Evolutionary conservation across 2,888 invertebrate species (phyloP).

Genomic region (Drosophila putrida): DNA sequence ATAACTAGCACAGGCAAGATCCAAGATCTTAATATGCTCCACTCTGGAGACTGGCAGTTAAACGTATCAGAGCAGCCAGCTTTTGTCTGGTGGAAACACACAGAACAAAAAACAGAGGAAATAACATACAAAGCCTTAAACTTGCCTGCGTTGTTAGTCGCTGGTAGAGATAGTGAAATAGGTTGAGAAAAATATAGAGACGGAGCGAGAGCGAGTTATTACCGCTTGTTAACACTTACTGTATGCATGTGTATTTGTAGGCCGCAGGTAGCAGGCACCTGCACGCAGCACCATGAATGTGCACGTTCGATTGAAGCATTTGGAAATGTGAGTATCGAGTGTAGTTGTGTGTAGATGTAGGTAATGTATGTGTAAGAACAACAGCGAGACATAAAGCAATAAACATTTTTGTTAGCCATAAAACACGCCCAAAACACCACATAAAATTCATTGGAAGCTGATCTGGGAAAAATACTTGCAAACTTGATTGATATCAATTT

Average conservation of each 20-base stretch:
- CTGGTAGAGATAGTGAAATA: constrained; percentile 23
- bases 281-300: constrained; percentile 60
- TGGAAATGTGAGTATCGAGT: constrained; percentile 29
- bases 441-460: constrained; percentile 7
- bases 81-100: constrained; percentile 73
- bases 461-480: constrained; percentile 39
- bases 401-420: constrained; percentile 67
- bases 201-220: not conserved
- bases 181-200: not conserved
- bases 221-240: constrained; percentile 87
- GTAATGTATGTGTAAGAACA: constrained; percentile 34
- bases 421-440: constrained; percentile 55
- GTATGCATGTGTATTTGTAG: constrained; percentile 89
- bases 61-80: constrained; percentile 45
- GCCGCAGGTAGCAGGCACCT: constrained; percentile 88
- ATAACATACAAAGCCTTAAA: constrained; percentile 5
- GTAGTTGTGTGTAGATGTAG: constrained; percentile 30
- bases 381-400: constrained; percentile 69
- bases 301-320: constrained; percentile 61
- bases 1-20: constrained; percentile 35
- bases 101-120: constrained; percentile 49
- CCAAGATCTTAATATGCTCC: constrained; percentile 60
- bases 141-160: constrained; percentile 28
- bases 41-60: constrained; percentile 66
- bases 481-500: constrained; percentile 13